Base-by-base conservation (phyloP, 2,888 invertebrate genomes). In the Hirtodrosophila confusa region DNA sequence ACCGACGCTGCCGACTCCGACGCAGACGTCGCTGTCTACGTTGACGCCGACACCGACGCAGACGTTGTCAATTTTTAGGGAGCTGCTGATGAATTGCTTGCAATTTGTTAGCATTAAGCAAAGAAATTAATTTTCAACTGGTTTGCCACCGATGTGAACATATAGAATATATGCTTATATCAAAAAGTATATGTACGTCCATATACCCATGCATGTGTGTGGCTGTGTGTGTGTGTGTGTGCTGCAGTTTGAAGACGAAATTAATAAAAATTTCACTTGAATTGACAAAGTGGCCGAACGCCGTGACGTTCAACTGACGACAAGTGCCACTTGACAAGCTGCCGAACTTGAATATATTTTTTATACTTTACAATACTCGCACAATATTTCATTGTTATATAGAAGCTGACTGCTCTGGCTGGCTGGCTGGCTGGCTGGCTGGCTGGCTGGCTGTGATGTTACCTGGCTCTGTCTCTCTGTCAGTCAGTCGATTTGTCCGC, bases 201-300 rank as follows among this genome's bases (percentile, higher is more conserved):
- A 48, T 17, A 23, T 49, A 33, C 35, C 40, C 48, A 41, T 63
- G 7, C 10, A 7, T 53, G n/a, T 43, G 24, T 57, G 51, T 41
- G 8, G 41, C 24, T 33, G 50, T 49, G 39, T 50, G 50, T 23
- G 31, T 56, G 44, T 57, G 47, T 67, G 45, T 55, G 60, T 48
- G 82, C 66, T 85, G 80, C 87, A 80, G 71, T 75, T 77, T 76
- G 35, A 74, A 85, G 77, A 73, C 83, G 83, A 89, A 89, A 89
- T 89, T 89, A 89, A 89, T 88, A 89, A 89, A 89, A 86, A 88
- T 88, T 86, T 89, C 87, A 89, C 88, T 88, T 88, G 89, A 88
- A 86, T 86, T 89, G 87, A 82, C 88, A 89, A 89, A 84, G 88
- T 88, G 87, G 79, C 84, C 76, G 86, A 80, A 76, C 83, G 75